phyloP scores from a whole-genome alignment of 2,113 vertebrate genomes.

The Microcebus murinus region DNA sequence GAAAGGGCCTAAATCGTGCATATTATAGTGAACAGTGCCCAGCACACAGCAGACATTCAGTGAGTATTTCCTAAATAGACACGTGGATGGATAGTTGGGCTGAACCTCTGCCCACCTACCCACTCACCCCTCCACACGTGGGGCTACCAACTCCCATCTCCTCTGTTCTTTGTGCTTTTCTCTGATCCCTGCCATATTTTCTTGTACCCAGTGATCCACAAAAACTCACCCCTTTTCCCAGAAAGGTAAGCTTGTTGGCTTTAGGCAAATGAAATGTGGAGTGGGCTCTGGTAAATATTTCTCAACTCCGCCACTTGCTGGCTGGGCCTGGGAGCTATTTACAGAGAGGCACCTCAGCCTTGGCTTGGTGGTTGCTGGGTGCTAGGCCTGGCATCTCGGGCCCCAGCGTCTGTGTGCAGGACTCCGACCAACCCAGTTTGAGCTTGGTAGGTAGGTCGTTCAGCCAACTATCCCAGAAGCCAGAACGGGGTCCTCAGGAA shows the following conservation, averaged over 20 bases:
- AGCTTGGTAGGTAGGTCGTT: background rate
- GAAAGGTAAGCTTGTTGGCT: background rate
- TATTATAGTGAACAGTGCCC: background rate
- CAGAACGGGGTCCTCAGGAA: background rate
- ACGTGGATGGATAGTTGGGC: background rate
- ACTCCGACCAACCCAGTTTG: background rate
- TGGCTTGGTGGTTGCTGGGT: conserved; percentile 39
- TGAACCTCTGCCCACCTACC: background rate
- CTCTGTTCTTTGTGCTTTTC: background rate
- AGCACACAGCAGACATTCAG: background rate
- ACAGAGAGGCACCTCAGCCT: background rate
- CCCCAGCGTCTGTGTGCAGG: background rate
- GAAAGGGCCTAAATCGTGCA: background rate
- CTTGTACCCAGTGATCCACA: background rate
- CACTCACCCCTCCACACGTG: background rate
- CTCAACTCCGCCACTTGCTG: background rate
- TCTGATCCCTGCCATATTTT: background rate
- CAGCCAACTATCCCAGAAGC: background rate
- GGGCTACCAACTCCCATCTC: background rate
- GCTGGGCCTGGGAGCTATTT: background rate
- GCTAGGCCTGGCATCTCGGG: background rate
- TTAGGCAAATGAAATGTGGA: background rate
- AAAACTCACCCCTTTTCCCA: background rate
- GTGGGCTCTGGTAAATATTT: conserved; percentile 25
- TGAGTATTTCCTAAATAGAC: background rate